A percentile compares a stretch with the other conserved stretches of the same genome.
These are phyloP conservation scores for Panulirus ornatus DNA, from an alignment of 1,140 invertebrate genomes.

Conservation along the genomic window DNA sequence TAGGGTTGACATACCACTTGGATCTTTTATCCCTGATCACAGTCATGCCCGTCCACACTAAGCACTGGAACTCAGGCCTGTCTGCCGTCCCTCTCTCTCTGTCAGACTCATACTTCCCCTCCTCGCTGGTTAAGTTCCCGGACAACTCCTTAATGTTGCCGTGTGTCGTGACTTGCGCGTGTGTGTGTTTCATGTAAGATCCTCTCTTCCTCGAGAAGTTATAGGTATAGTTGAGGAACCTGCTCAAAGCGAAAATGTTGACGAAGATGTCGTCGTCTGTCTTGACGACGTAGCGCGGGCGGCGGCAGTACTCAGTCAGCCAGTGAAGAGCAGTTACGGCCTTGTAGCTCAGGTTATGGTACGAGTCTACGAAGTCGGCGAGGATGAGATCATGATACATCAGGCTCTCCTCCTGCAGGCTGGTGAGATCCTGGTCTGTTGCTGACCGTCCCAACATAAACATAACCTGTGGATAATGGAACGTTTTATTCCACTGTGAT, in stretches of 20 bases:
- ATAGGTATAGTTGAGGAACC: slow-evolving; percentile 75
- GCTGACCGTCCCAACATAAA: background rate
- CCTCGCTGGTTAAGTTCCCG: slow-evolving; percentile 40
- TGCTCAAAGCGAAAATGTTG: slow-evolving; percentile 79
- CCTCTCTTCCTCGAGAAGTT: background rate
- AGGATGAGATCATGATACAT: slow-evolving; percentile 77
- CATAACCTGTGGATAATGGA: background rate
- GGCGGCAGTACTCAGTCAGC: slow-evolving; percentile 78
- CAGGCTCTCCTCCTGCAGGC: background rate
- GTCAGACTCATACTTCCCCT: slow-evolving; percentile 77
- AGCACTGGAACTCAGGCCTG: slow-evolving; percentile 72
- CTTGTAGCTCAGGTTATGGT: slow-evolving; percentile 79
- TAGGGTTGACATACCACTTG: slow-evolving; percentile 78
- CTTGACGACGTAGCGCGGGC: slow-evolving; percentile 79
- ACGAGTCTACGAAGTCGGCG: slow-evolving; percentile 78
- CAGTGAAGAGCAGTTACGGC: slow-evolving; percentile 80
- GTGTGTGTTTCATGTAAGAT: background rate
- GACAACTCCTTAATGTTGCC: background rate
- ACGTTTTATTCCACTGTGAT: too few relatives aligned
- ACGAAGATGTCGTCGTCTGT: slow-evolving; percentile 81
- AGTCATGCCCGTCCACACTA: slow-evolving; percentile 76
- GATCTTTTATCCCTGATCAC: slow-evolving; percentile 77
- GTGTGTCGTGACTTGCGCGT: background rate
- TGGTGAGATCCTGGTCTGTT: background rate
- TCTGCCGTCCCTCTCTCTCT: background rate